These are phyloP conservation scores for Oplegnathus fasciatus DNA, from an alignment of 2,113 vertebrate species.

Conservation along the genomic window DNA sequence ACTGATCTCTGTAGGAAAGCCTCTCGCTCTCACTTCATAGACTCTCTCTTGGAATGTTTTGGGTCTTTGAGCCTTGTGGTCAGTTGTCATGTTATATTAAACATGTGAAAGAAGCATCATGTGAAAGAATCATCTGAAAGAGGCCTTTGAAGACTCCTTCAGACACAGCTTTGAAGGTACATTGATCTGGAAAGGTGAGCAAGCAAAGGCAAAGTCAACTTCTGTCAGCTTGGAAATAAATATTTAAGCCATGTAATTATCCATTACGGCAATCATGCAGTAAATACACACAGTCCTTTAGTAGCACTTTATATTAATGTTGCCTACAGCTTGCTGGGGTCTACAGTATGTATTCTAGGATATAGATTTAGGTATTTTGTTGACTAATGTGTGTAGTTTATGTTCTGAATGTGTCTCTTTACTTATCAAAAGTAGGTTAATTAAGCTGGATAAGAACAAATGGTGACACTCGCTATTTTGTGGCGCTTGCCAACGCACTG, in stretches of 20 bases:
- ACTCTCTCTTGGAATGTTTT: neutral
- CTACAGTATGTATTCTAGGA: neutral
- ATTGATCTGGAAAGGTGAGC: conserved; percentile 31
- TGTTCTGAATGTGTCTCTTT: neutral
- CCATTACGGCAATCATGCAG: conserved; percentile 1
- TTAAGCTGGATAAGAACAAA: neutral
- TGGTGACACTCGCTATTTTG: neutral
- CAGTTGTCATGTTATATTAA: conserved; percentile 47
- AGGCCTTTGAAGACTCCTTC: conserved; percentile 31
- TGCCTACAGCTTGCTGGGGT: neutral
- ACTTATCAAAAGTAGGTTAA: neutral
- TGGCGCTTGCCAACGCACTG: neutral
- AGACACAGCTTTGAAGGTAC: conserved; percentile 27
- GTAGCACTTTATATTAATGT: neutral
- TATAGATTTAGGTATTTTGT: neutral
- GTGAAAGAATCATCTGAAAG: conserved; percentile 31
- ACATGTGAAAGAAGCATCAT: conserved; percentile 5
- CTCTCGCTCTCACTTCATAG: neutral
- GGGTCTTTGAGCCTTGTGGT: conserved; percentile 29
- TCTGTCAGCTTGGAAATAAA: conserved; percentile 34
- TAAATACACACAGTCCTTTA: neutral
- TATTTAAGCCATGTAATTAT: conserved; percentile 12
- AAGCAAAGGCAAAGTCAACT: conserved; percentile 1
- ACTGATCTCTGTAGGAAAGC: conserved; percentile 1
- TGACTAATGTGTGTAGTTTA: neutral